Evolutionary conservation across 2,888 invertebrate species (phyloP).

Genomic region (Apamea epomidion): DNA sequence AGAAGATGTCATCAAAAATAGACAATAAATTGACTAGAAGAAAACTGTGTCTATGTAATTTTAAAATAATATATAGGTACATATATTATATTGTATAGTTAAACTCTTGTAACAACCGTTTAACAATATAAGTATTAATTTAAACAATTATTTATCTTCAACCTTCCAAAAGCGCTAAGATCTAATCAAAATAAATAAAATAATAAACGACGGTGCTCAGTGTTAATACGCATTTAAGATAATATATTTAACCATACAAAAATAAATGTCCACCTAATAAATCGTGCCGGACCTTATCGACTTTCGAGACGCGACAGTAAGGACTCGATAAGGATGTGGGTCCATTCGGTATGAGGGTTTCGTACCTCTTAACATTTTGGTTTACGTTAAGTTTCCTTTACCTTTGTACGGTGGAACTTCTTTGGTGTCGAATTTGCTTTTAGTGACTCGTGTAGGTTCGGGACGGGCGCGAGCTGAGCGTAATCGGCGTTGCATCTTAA

Average conservation of each 20-base stretch:
- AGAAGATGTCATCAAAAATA: slow-evolving; percentile 4
- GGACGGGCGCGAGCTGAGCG: slow-evolving; percentile 77
- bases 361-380: slow-evolving; percentile 72
- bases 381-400: slow-evolving; percentile 75
- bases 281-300: slow-evolving; percentile 87
- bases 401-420: slow-evolving; percentile 64
- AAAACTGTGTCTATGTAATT: slow-evolving; percentile 1
- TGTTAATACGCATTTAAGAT: slow-evolving; percentile 90
- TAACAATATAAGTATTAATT: slow-evolving; percentile 34
- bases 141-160: slow-evolving; percentile 57
- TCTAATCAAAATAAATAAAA: slow-evolving; percentile 81
- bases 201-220: slow-evolving; percentile 85
- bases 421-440: slow-evolving; percentile 62
- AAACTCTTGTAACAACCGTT: slow-evolving; percentile 15
- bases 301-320: slow-evolving; percentile 86
- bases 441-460: slow-evolving; percentile 74
- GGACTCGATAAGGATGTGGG: slow-evolving; percentile 83
- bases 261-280: slow-evolving; percentile 89
- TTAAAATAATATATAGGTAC: background rate
- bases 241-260: slow-evolving; percentile 88
- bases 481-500: slow-evolving; percentile 90
- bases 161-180: slow-evolving; percentile 59
- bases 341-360: slow-evolving; percentile 75
- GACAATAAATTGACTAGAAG: background rate
- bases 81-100: background rate